These are phyloP conservation scores for Prionailurus viverrinus DNA, from an alignment of 2,113 vertebrate species.

Conservation along the genomic window DNA sequence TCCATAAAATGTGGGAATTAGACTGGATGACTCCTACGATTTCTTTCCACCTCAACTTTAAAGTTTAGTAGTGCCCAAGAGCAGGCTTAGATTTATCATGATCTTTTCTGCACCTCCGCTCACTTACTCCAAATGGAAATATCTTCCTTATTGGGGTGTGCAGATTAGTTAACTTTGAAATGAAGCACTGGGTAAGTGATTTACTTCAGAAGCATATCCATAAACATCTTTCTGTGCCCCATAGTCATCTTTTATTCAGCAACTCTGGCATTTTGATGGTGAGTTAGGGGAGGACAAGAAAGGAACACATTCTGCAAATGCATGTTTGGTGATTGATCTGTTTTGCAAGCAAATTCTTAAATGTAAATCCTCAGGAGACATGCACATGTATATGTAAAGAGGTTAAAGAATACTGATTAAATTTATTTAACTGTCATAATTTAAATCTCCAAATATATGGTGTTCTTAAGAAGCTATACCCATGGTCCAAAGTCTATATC, in stretches of 20 bases:
- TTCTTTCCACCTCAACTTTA: not conserved
- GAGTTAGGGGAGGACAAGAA: not conserved
- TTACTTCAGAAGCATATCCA: not conserved
- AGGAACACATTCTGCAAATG: not conserved
- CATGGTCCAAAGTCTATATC: not conserved
- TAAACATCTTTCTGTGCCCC: not conserved
- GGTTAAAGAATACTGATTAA: not conserved
- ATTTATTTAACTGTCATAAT: not conserved
- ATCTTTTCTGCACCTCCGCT: not conserved
- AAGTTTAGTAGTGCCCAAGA: not conserved
- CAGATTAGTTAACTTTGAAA: not conserved
- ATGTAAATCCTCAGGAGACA: not conserved
- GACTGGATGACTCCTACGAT: not conserved
- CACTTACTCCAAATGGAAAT: not conserved
- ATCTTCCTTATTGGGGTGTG: not conserved
- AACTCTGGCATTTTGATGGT: not conserved
- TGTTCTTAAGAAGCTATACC: not conserved
- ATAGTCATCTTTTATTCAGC: not conserved
- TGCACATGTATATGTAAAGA: not conserved
- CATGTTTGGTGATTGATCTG: not conserved
- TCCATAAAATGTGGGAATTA: not conserved
- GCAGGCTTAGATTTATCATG: not conserved
- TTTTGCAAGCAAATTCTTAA: slow-evolving; percentile 33
- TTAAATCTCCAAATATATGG: not conserved
- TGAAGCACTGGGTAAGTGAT: not conserved